phyloP scores from a whole-genome alignment of 2,113 vertebrate species.

The Miniopterus natalensis region DNA sequence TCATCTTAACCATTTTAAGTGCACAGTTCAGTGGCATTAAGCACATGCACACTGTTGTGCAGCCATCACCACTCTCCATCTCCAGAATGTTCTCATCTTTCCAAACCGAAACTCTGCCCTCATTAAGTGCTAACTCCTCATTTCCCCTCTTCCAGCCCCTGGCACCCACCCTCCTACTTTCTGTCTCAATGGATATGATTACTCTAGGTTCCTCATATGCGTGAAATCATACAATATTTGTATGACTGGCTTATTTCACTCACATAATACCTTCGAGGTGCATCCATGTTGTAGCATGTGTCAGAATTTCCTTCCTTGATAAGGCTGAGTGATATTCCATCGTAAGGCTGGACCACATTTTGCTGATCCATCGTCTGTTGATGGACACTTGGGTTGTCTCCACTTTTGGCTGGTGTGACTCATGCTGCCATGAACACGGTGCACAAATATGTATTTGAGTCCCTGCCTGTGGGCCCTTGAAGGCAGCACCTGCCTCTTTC shows the following conservation, averaged over 20 bases:
- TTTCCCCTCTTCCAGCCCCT: no score
- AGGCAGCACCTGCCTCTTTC: accelerated
- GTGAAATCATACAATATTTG: no score
- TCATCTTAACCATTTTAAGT: accelerated
- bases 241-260: neutral
- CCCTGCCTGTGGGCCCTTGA: neutral
- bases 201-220: neutral
- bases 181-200: neutral
- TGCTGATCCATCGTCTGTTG: accelerated
- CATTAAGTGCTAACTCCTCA: neutral
- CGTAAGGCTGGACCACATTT: accelerated
- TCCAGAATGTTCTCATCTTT: neutral
- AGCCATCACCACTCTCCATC: accelerated
- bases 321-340: neutral
- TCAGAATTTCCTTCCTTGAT: neutral
- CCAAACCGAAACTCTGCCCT: neutral
- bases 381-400: neutral
- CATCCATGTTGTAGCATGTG: accelerated
- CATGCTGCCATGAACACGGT: accelerated
- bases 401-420: accelerated
- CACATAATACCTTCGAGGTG: no score
- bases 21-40: accelerated
- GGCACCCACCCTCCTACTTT: neutral
- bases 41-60: accelerated
- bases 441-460: neutral